Base-by-base conservation (phyloP, 2,797 vertebrate genomes). In the Tachyglossus aculeatus region DNA sequence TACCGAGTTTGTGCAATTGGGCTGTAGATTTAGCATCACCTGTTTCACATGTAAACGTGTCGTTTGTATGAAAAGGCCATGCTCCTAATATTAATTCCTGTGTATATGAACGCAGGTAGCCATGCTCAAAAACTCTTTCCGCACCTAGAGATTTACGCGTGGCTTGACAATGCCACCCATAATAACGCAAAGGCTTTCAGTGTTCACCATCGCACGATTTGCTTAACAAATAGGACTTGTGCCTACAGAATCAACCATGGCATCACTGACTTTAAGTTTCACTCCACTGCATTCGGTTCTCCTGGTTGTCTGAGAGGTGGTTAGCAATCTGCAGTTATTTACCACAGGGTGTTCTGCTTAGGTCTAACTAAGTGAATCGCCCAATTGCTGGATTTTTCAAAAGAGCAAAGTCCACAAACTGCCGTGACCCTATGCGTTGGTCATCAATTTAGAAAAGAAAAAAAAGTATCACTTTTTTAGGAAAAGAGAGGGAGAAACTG, bases 191-290 rank as follows among this genome's bases (percentile, higher is more conserved):
- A 5, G 6, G 18, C 25, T 21, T 19, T 13, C 45, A 53, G 38
- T 37, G 33, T 51, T 33, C 50, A 24, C 10, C 25, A 3, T n/a
- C 9, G 18, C 52, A 48, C 25, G 3, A 9, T 65, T 52, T 61
- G 72, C 21, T 52, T 57, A 56, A 52, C 52, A 68, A 67, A 73
- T 43, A 18, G 7, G 52, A 36, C n/a, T 16, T n/a, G 8, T 11
- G 15, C 3, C 9, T 6, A 19, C 5, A 36, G 34, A 34, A 44
- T 15, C 13, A 15, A 31, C 2, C 45, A 40, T 16, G 15, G 58
- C 61, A 59, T 29, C 38, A 33, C 55, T 51, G 25, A 48, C 32
- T 67, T 48, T 22, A n/a, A 19, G 36, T 31, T 31, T 33, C 14
- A 24, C 22, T 10, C 40, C 29, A 40, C 32, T 15, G 27, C 9